Conservation (phyloP, 1,140 invertebrate species). For the Pseudomyrmex sp. region DNA sequence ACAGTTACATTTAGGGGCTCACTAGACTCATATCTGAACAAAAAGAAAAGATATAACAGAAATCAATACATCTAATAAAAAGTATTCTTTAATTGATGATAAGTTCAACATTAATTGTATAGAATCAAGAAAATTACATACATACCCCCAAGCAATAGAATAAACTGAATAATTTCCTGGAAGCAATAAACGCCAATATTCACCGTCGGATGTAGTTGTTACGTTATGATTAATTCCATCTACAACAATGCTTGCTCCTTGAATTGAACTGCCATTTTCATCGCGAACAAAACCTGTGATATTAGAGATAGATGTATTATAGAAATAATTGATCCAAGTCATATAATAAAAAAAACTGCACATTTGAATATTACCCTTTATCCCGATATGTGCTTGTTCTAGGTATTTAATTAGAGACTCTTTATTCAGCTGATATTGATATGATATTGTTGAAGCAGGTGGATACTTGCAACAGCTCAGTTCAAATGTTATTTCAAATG, state of each 20-base stretch:
- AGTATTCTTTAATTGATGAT: not conserved
- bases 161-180: slow-evolving; percentile 92
- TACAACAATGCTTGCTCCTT: slow-evolving; percentile 90
- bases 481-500: slow-evolving; percentile 98
- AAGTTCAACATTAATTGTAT: slow-evolving; percentile 35
- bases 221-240: slow-evolving; percentile 91
- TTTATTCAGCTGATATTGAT: slow-evolving; percentile 95
- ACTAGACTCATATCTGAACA: slow-evolving; percentile 83
- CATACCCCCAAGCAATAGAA: slow-evolving; percentile 91
- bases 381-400: slow-evolving; percentile 93
- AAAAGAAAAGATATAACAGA: slow-evolving; percentile 29
- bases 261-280: slow-evolving; percentile 86
- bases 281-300: slow-evolving; percentile 87
- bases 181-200: slow-evolving; percentile 94
- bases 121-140: slow-evolving; percentile 80
- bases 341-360: slow-evolving; percentile 10
- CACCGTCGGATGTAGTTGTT: slow-evolving; percentile 90
- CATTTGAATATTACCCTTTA: slow-evolving; percentile 88
- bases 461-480: slow-evolving; percentile 98
- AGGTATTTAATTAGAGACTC: slow-evolving; percentile 94
- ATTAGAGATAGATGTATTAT: not conserved
- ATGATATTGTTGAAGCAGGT: slow-evolving; percentile 87
- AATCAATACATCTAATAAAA: not conserved
- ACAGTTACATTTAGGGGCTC: slow-evolving; percentile 81
- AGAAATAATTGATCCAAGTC: slow-evolving; percentile 4